Evolutionary conservation across 2,797 vertebrate genomes (phyloP), one percentile per base, ranked within the genome.

Genomic region (Bryconaethiops microstoma): DNA sequence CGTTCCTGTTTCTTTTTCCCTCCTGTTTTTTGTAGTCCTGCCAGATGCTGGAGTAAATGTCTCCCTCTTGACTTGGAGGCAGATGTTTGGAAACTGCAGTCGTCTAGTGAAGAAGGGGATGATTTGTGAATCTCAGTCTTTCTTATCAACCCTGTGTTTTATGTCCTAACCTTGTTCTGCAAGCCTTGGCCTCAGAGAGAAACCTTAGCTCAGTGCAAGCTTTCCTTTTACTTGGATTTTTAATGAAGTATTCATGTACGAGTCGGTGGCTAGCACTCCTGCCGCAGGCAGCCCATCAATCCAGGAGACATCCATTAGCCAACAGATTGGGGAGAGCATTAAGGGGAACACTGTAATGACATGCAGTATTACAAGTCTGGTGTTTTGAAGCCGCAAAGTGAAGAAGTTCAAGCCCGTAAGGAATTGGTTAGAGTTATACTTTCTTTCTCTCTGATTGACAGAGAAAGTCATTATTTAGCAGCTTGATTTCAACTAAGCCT

Each of bases 71-170:
- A 72, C 69, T 72, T 7, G 6, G 19, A 50, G 48, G 52, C 62
- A 68, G 23, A 64, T 52, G 39, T 67, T 75, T 21, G 13, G 55
- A 89, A 87, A 82, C 80, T 39, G 77, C 88, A 87, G 88, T 14
- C 79, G 89, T 91, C 90, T 91, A 84, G 92, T 89, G 87, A 87
- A 83, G 87, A 78, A 21, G 72, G 84, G 84, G 86, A 90, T 91
- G 91, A 93, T 92, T 92, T 92, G 92, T 92, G 21, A 54, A 54
- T 54, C 48, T 54, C 16, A 39, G 12, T 17, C 63, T 65, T 40
- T 40, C 63, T 19, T 64, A 17, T 65, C 35, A 19, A 35, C 14
- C 63, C 35, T 13, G 40, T 29, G 63, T 19, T 40, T 65, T 65
- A 65, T 65, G 63, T 65, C 35, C 63, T 40, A 40, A 65, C 69